phyloP scores from a whole-genome alignment of 2,797 vertebrate genomes.

The Botia almorhae region DNA sequence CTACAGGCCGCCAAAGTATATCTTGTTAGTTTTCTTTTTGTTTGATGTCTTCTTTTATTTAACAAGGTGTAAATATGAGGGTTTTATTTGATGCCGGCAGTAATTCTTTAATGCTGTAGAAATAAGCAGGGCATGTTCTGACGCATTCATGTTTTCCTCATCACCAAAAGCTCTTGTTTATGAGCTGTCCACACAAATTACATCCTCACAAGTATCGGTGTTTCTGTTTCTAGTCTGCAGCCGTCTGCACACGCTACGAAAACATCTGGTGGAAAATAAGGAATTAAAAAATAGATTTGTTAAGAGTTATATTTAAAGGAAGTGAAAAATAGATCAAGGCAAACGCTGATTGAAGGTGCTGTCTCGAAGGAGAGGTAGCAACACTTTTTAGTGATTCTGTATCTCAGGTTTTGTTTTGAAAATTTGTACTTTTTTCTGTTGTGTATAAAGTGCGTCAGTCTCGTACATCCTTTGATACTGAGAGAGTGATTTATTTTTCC shows the following conservation, averaged over 20 bases:
- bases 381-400: no score
- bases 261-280: neutral
- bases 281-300: neutral
- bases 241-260: neutral
- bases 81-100: neutral
- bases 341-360: neutral
- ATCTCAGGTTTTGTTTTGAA: no score
- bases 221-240: no score
- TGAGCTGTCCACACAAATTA: neutral
- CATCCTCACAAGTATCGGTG: slow-evolving; percentile 20
- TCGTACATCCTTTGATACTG: no score
- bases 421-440: no score
- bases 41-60: no score
- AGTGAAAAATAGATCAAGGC: neutral
- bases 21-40: no score
- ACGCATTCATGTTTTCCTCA: neutral
- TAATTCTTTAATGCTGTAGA: slow-evolving; percentile 5
- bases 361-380: no score
- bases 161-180: neutral
- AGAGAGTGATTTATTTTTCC: no score
- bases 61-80: neutral
- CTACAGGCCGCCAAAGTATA: neutral
- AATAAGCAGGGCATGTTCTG: slow-evolving; percentile 8
- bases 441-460: no score
- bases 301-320: neutral